Base-by-base conservation (phyloP, 1,140 invertebrate genomes). In the Heliconius eleuchia region DNA sequence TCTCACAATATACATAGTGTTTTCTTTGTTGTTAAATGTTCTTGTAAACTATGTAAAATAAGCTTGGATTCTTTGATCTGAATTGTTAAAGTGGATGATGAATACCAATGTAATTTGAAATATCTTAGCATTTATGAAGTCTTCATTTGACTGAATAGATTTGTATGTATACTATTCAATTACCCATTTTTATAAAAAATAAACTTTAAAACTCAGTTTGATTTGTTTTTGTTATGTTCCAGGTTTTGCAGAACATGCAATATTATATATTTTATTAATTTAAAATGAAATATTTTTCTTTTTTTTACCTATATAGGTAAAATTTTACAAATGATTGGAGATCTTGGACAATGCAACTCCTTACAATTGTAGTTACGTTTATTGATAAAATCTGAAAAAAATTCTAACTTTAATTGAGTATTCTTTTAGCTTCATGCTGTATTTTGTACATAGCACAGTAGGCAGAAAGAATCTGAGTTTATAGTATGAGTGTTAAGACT, bases 141-240 rank as follows among this genome's bases (percentile, higher is more conserved):
- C 84, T 86, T 89, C 77, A 87, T 87, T 91, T 90, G 89, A 93
- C 91, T 92, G 88, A 90, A 87, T 91, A 90, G 83, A 88, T 90
- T 88, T 92, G 87, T 92, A 91, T 91, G 81, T 92, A 89, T 89
- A 88, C 74, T 75, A 81, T 88, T 83, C 81, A 88, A 90, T 74
- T 86, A 81, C 80, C 87, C 86, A 86, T 80, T 83, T 89, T 92
- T 92, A 90, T 92, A 86, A 92, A 91, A 85, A 92, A 92, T 94
- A 92, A 89, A 83, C 81, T 77, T 85, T 86, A 83, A 87, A 90
- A 83, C 77, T n/a, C 0, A 74, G 34, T 60, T 71, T 34, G 18
- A 71, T 72, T 73, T 81, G 52, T 76, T 81, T 81, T 57, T 77
- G 55, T 74, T 77, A 71, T 66, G 27, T 66, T 27, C 27, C 27